Evolutionary conservation across 23 tunicate species (phyloP).

Genomic region (Botrylloides violaceus): DNA sequence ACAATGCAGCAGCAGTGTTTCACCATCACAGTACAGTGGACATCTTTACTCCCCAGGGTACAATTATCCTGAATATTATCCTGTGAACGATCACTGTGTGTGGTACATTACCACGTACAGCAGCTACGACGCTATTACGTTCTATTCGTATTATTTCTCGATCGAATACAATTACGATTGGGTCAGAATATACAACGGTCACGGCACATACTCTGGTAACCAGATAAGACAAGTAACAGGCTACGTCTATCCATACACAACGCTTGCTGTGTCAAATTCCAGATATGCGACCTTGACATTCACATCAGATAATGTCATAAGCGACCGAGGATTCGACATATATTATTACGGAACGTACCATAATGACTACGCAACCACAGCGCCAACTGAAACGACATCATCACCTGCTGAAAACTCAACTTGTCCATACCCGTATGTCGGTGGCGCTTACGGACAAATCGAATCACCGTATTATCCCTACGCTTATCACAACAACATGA

Average conservation of each 20-base stretch:
- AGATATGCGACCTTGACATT: slow-evolving; percentile 1
- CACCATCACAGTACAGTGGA: background rate
- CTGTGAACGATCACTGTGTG: slow-evolving; percentile 11
- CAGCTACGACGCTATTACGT: slow-evolving; percentile 10
- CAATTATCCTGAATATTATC: slow-evolving; percentile 18
- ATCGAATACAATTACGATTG: background rate
- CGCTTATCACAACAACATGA: background rate
- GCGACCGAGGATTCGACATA: background rate
- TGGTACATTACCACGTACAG: slow-evolving; percentile 12
- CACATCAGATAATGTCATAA: background rate
- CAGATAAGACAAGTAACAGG: background rate
- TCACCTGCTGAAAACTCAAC: background rate
- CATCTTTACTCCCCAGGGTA: slow-evolving; percentile 1
- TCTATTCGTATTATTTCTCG: slow-evolving; percentile 1
- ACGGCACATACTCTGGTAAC: background rate
- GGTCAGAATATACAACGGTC: slow-evolving; percentile 10
- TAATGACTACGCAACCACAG: background rate
- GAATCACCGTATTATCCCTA: slow-evolving; percentile 3
- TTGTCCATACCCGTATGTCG: background rate
- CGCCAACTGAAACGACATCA: background rate
- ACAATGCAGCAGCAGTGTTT: background rate
- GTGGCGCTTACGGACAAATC: background rate
- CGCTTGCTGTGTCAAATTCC: background rate
- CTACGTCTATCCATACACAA: background rate
- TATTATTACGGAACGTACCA: background rate